phyloP scores from a whole-genome alignment of 2,888 invertebrate species.

The Dysmachus trigonus region DNA sequence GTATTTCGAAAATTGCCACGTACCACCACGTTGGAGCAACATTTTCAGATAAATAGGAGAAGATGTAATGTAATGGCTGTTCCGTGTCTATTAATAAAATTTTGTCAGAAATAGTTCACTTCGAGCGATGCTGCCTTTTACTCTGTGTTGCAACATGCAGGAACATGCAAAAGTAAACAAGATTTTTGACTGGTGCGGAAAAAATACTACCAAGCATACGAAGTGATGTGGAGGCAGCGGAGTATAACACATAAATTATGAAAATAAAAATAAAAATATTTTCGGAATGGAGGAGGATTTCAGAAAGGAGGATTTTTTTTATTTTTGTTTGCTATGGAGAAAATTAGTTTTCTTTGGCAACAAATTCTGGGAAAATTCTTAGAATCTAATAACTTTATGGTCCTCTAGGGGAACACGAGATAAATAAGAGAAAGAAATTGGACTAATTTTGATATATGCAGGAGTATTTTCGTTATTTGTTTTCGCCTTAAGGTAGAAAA shows the following conservation, averaged over 20 bases:
- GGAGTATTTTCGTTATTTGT: background rate
- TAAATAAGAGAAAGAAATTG: background rate
- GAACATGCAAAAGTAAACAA: slow-evolving; percentile 19
- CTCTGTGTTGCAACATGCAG: slow-evolving; percentile 22
- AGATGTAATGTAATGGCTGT: slow-evolving; percentile 15
- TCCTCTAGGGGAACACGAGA: background rate
- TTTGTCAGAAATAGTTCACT: slow-evolving; percentile 14
- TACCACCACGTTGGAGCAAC: background rate
- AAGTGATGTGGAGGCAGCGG: background rate
- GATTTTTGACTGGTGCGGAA: background rate
- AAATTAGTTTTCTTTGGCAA: background rate
- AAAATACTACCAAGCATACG: background rate
- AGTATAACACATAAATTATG: background rate
- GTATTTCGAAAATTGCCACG: background rate
- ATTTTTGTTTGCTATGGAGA: background rate
- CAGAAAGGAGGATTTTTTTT: background rate
- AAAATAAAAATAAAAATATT: background rate
- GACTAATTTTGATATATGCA: background rate
- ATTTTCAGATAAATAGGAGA: background rate
- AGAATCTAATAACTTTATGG: background rate
- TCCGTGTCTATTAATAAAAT: slow-evolving; percentile 28
- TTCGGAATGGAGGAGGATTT: background rate
- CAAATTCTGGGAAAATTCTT: background rate
- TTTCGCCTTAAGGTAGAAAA: background rate
- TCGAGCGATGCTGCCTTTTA: background rate